phyloP scores from a whole-genome alignment of 2,113 vertebrate genomes.

The Platanista minor region DNA sequence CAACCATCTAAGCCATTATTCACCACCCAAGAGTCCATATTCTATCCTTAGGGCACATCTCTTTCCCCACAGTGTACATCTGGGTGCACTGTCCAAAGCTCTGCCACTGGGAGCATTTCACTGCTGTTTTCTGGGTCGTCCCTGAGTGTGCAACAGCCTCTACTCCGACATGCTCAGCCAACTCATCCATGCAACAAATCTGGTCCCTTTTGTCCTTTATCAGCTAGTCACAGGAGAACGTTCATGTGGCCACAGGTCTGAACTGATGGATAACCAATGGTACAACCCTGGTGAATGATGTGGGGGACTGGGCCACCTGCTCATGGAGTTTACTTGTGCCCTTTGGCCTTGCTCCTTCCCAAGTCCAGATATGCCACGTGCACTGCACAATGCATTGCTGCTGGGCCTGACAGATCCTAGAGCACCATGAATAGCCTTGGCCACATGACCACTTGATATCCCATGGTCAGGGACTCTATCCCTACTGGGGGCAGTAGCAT shows the following conservation, averaged over 20 bases:
- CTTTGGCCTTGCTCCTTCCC: not conserved
- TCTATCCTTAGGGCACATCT: not conserved
- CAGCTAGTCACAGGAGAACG: not conserved
- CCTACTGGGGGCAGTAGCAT: not conserved
- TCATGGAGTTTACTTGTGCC: not conserved
- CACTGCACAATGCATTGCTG: not conserved
- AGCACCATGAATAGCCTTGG: not conserved
- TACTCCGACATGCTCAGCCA: not conserved
- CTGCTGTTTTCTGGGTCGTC: not conserved
- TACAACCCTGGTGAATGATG: not conserved
- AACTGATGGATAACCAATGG: not conserved
- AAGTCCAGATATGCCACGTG: accelerated
- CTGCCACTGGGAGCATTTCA: not conserved
- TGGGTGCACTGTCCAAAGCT: too few species aligned
- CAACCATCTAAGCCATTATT: not conserved
- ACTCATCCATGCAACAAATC: not conserved
- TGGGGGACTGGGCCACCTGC: accelerated
- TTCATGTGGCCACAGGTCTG: not conserved
- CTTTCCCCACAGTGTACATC: not conserved
- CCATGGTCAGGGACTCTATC: not conserved
- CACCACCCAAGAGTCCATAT: too few species aligned
- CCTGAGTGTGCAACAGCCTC: not conserved
- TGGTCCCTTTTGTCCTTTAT: not conserved
- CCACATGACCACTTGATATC: not conserved
- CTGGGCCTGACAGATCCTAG: not conserved